phyloP scores from a whole-genome alignment of 2,113 vertebrate genomes.

The Psilopogon haemacephalus region DNA sequence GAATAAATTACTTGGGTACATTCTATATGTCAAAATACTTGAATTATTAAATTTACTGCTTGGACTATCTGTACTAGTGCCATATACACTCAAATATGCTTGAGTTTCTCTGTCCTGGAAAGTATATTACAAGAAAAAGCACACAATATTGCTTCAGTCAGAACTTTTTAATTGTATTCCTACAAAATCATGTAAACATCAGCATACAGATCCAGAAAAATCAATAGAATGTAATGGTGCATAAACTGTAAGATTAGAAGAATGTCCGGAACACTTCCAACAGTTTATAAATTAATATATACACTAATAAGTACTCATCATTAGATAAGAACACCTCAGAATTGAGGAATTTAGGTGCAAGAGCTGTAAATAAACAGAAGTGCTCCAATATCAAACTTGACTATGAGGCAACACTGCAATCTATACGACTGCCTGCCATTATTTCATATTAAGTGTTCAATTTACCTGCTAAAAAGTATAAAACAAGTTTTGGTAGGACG shows the following conservation, averaged over 20 bases:
- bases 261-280: constrained; percentile 29
- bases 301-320: constrained; percentile 3
- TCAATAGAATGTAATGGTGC: constrained; percentile 54
- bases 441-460: neutral
- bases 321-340: constrained; percentile 23
- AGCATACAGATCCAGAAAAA: constrained; percentile 53
- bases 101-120: neutral
- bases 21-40: neutral
- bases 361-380: neutral
- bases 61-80: neutral
- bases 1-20: neutral
- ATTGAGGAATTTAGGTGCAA: constrained; percentile 27
- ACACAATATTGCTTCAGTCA: neutral
- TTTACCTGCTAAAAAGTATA: constrained; percentile 25
- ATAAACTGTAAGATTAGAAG: constrained; percentile 47
- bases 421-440: neutral
- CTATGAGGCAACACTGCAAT: neutral
- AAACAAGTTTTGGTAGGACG: constrained; percentile 30
- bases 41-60: neutral
- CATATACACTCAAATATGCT: neutral
- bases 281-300: constrained; percentile 52
- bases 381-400: constrained; percentile 2
- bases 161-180: constrained; percentile 65
- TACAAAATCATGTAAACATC: constrained; percentile 68
- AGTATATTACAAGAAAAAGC: neutral